Evolutionary conservation across 2,888 invertebrate species (phyloP).

Genomic region (Clostera curtula): DNA sequence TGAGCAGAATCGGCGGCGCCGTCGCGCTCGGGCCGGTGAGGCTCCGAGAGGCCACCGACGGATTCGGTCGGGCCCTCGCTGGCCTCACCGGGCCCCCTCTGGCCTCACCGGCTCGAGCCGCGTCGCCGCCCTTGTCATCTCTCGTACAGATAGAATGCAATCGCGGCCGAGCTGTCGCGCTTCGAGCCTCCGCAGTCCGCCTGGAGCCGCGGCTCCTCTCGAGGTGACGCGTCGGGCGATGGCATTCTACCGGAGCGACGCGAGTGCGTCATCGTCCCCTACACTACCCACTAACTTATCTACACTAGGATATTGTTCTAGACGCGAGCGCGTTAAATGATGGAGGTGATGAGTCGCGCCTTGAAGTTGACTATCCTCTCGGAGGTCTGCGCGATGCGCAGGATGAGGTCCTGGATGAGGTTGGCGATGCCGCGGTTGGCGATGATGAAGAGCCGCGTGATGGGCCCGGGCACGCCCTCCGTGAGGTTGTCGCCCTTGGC

Average conservation of each 20-base stretch:
- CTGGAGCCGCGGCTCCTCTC: constrained; percentile 8
- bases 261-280: too few relatives aligned
- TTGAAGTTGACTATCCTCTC: constrained; percentile 95
- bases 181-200: constrained; percentile 8
- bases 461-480: constrained; percentile 91
- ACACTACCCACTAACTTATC: constrained; percentile 28
- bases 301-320: constrained; percentile 48
- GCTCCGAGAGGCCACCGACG: constrained; percentile 18
- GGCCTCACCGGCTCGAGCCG: constrained; percentile 13
- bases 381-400: constrained; percentile 92
- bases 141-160: too few relatives aligned
- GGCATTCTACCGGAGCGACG: too few relatives aligned
- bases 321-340: constrained; percentile 79
- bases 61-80: constrained; percentile 22
- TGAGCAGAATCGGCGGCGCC: constrained; percentile 47
- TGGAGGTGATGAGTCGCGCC: constrained; percentile 91
- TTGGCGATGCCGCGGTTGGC: constrained; percentile 92
- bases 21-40: constrained; percentile 29
- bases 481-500: constrained; percentile 80
- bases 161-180: constrained; percentile 6
- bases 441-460: constrained; percentile 89
- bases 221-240: too few relatives aligned
- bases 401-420: constrained; percentile 90
- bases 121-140: too few relatives aligned
- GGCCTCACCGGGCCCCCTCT: constrained; percentile 19